Evolutionary conservation across 2,888 invertebrate genomes (phyloP).

Genomic region (Drosophila acutilabella): DNA sequence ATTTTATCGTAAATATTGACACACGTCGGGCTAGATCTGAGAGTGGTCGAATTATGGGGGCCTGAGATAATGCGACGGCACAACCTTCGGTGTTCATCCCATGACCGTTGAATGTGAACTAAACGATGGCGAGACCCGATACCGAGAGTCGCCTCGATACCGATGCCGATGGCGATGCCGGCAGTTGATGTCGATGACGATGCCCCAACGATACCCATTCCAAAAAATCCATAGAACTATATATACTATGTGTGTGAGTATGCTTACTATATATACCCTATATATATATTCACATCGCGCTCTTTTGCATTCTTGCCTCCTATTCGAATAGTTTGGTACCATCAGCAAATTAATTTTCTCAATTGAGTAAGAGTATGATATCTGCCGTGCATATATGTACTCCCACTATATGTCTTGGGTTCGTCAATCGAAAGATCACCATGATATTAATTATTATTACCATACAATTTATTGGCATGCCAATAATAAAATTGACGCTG

Average conservation of each 20-base stretch:
- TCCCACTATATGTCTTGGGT: background rate
- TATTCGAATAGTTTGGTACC: slow-evolving; percentile 69
- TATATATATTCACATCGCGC: background rate
- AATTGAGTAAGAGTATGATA: slow-evolving; percentile 18
- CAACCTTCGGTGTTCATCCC: slow-evolving; percentile 67
- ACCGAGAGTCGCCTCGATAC: slow-evolving; percentile 11
- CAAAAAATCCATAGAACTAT: slow-evolving; percentile 1
- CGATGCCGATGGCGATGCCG: slow-evolving; percentile 21
- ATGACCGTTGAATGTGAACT: slow-evolving; percentile 71
- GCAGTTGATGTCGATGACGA: slow-evolving; percentile 5
- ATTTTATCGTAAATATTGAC: slow-evolving; percentile 27
- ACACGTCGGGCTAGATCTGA: slow-evolving; percentile 20
- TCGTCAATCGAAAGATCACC: slow-evolving; percentile 4
- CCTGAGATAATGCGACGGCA: slow-evolving; percentile 51
- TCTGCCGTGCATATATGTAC: background rate
- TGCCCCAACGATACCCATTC: slow-evolving; percentile 14
- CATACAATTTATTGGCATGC: slow-evolving; percentile 22
- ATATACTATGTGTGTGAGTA: background rate
- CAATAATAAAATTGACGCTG: slow-evolving; percentile 4
- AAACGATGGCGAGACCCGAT: slow-evolving; percentile 45
- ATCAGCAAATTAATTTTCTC: slow-evolving; percentile 74
- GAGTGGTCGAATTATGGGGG: background rate
- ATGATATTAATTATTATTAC: slow-evolving; percentile 37
- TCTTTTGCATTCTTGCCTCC: slow-evolving; percentile 4
- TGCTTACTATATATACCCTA: background rate